Evolutionary conservation across 1,140 invertebrate genomes (phyloP), one percentile per base, ranked within the genome.

Genomic region (Halotydeus destructor): DNA sequence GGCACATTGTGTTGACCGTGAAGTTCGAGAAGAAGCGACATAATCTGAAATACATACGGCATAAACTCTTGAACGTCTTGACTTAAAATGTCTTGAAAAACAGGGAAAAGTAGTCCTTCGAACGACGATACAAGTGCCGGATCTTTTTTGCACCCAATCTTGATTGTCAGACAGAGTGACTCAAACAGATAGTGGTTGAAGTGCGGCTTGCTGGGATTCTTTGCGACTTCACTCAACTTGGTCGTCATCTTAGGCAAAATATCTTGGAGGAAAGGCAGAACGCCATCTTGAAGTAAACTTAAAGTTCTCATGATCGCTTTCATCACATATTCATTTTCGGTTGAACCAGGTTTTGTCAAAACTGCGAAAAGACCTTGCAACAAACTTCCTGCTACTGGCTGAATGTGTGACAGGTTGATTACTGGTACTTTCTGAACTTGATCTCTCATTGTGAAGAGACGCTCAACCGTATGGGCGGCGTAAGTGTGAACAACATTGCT

Each of bases 141-240:
- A 55, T 81, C 79, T 5, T 69, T 66, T 60, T 75, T 77, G 52
- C 86, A 91, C 16, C 84, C 78, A 54, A 89, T 76, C 52, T 76
- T 44, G 19, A 96, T 80, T 8, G 76, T 74, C 25, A 97, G 63
- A 35, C 81, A 78, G 19, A 97, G 62, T 0, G 78, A 81, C 64
- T 97, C 91, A 60, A 97, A 97, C 1, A 97, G 64, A 62, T 83
- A 96, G 58, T 97, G 89, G 65, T 96, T 96, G 60, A 94, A 97
- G 58, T 93, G 80, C 1, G 91, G 89, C 51, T 84, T 82, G 51
- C 78, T 85, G 0, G 89, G 89, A 66, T 96, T 96, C 64, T 68
- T 84, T 30, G 84, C 70, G n/a, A 89, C 85, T 5, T 71, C 56
- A 5, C 71, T 60, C 3, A 97, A 60, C 60, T 88, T 86, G 45